phyloP scores from a whole-genome alignment of 53 echinoderm and acorn worm species.

The Temnopleurus reevesii region DNA sequence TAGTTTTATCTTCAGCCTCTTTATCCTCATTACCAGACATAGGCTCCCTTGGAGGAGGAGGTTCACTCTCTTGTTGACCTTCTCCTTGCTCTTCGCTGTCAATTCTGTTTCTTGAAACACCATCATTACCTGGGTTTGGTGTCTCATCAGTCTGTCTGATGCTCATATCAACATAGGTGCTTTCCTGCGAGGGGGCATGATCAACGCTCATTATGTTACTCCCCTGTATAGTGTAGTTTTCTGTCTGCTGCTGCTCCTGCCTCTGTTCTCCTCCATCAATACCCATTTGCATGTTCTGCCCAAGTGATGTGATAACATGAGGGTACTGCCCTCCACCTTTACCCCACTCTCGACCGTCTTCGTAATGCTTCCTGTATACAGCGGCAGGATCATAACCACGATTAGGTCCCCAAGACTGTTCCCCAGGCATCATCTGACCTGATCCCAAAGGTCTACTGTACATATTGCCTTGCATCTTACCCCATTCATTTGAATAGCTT shows the following conservation, averaged over 20 bases:
- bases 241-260: conserved; percentile 1
- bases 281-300: conserved; percentile 44
- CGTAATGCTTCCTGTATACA: conserved; percentile 35
- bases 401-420: conserved; percentile 51
- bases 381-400: conserved; percentile 31
- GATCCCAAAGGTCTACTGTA: conserved; percentile 31
- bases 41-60: neutral
- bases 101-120: neutral
- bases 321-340: conserved; percentile 40
- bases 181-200: conserved; percentile 10
- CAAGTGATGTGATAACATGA: conserved; percentile 38
- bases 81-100: neutral
- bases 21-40: neutral
- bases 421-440: conserved; percentile 47
- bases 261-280: conserved; percentile 40
- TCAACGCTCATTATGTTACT: conserved; percentile 2
- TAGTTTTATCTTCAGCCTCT: conserved; percentile 12
- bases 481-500: conserved; percentile 51
- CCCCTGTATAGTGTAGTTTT: neutral
- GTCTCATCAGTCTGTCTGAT: conserved; percentile 19
- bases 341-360: conserved; percentile 41
- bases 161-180: conserved; percentile 29
- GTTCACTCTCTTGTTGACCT: neutral
- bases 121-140: neutral
- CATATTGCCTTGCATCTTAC: conserved; percentile 47